Evolutionary conservation across 2,888 invertebrate species (phyloP), one percentile per base, ranked within the genome.

Genomic region (Cerastoderma edule): DNA sequence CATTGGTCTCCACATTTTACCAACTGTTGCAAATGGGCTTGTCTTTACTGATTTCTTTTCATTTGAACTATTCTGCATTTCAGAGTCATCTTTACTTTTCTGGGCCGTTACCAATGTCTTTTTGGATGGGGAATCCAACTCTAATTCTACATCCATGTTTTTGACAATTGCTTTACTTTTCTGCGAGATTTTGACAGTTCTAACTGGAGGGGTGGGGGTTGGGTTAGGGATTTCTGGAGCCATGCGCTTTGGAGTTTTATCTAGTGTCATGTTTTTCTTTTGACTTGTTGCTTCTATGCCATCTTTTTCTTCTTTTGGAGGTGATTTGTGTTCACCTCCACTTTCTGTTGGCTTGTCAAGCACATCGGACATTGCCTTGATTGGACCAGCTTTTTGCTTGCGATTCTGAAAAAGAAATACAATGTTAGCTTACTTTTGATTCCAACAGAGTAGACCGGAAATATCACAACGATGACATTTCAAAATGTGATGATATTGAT

Each of bases 1-100:
- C 69, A 87, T 85, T 19, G 89, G 89, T 16, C 88, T 80, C 88
- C 89, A 88, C 87, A 89, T 88, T 67, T 87, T 89, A 60, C 83
- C 80, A 13, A 89, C 85, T 30, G 88, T 88, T 33, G 88, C 86
- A 78, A 85, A 88, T 4, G 89, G 89, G 70, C 88, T 89, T 66
- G 85, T 72, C 66, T 85, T 86, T 13, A 78, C 67, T 65, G 76
- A 71, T 32, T 68, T 67, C 54, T 83, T 76, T 19, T 75, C 27
- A 16, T 73, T 46, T 16, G 75, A 65, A 22, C 65, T 48, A 10
- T 57, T 48, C 27, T 72, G 44, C 74, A 88, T 78, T 6, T 74
- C 75, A 16, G 80, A 83, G 71, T 88, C 87, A 72, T 87, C 87
- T 56, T 86, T 85, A 67, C 79, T 83, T 39, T 75, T 83, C 27